phyloP scores from a whole-genome alignment of 1,140 invertebrate genomes.

The Anthonomus grandis region DNA sequence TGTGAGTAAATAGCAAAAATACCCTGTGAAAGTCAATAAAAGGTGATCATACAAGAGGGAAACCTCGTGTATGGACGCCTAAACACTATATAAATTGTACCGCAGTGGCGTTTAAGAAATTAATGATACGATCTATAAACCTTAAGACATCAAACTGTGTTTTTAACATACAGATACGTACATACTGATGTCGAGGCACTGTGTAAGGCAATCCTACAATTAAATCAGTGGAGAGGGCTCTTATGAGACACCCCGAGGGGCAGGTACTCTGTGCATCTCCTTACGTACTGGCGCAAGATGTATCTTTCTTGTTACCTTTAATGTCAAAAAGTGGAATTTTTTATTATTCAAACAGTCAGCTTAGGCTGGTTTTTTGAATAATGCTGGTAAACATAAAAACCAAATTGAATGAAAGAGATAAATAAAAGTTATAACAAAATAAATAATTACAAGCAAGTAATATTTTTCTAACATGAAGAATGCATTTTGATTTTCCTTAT shows the following conservation, averaged over 20 bases:
- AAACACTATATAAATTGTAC: slow-evolving; percentile 32
- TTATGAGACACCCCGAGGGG: slow-evolving; percentile 37
- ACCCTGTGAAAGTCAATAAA: slow-evolving; percentile 44
- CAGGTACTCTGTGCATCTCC: slow-evolving; percentile 30
- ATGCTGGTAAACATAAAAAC: too few species aligned
- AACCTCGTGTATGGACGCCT: too few species aligned
- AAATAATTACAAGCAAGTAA: too few species aligned
- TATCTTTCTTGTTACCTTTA: slow-evolving; percentile 5
- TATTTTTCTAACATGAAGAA: too few species aligned
- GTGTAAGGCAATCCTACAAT: slow-evolving; percentile 51
- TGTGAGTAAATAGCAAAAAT: slow-evolving; percentile 41
- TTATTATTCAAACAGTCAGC: too few species aligned
- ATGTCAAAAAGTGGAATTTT: not conserved
- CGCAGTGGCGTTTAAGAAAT: slow-evolving; percentile 31
- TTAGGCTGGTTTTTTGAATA: not conserved
- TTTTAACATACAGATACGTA: slow-evolving; percentile 48
- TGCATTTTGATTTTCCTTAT: too few species aligned
- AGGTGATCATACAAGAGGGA: too few species aligned
- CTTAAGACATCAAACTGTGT: slow-evolving; percentile 37
- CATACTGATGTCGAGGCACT: slow-evolving; percentile 51
- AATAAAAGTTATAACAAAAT: too few species aligned
- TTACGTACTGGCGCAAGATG: slow-evolving; percentile 9
- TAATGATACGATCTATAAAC: slow-evolving; percentile 26
- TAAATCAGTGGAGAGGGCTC: slow-evolving; percentile 49
- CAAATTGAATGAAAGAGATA: too few species aligned